Base-by-base conservation (phyloP, 2,888 invertebrate species). In the Abrostola triplasia region DNA sequence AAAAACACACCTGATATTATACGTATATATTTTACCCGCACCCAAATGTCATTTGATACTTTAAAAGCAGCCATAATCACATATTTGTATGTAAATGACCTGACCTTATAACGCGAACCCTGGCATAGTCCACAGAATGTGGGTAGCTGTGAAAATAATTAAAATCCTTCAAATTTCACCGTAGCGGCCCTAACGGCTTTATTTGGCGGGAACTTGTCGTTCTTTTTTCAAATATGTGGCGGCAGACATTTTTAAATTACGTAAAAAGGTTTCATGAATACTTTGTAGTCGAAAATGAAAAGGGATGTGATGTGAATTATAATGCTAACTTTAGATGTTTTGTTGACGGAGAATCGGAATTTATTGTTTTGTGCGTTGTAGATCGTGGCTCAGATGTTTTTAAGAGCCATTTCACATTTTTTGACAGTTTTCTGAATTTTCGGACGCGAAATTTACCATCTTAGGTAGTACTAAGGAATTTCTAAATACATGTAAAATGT, bases 91-190 rank as follows among this genome's bases (percentile, higher is more conserved):
- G 62, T 76, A 70, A 79, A 78, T 67, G 56, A 59, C 40, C n/a
- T 36, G 58, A 55, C 57, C 63, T 52, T 62, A 58, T 61, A 67
- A 67, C 65, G 50, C 49, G 58, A 47, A 54, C 35, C 59, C 56
- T n/a, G 57, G 42, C 24, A 47, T 47, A 47, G 9, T 8, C 13
- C 24, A 24, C 0, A 47, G 13, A 24, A 24, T 4, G 24, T 24
- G 62, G 59, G 58, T 50, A 63, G 11, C 53, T 60, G 52, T 67
- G 57, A 65, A 79, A 70, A 73, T 68, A 67, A 79, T 76, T 65
- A 79, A 79, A 76, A 73, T 57, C 59, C 57, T 76, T 77, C 59
- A 62, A 72, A 67, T 73, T 75, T 75, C 50, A 69, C 61, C 36
- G 36, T 9, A 52, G 38, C 55, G 44, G 50, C 44, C 37, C 58